These are phyloP conservation scores for Dunckerocampus dactyliophorus DNA, from an alignment of 2,113 vertebrate species.

Conservation along the genomic window DNA sequence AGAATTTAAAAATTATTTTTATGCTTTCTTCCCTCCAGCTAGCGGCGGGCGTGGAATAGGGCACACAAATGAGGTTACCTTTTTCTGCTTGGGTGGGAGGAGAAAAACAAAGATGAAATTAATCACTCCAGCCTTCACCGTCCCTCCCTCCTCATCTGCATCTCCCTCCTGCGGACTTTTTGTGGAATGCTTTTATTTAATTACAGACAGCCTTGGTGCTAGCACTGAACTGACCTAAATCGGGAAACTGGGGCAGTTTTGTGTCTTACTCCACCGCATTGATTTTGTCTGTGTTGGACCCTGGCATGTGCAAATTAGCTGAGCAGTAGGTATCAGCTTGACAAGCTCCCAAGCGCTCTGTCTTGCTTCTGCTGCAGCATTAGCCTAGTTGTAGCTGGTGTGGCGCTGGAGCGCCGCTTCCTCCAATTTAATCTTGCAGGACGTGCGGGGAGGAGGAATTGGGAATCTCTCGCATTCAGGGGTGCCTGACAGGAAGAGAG, in stretches of 20 bases:
- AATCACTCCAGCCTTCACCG: constrained; percentile 35
- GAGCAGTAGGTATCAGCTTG: constrained; percentile 11
- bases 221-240: constrained; percentile 71
- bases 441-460: constrained; percentile 22
- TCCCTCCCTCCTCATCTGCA: constrained; percentile 22
- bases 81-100: constrained; percentile 46
- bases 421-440: constrained; percentile 40
- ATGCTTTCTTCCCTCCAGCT: constrained; percentile 45
- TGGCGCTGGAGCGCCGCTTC: constrained; percentile 10
- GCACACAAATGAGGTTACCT: constrained; percentile 61
- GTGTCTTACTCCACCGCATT: constrained; percentile 60
- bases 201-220: constrained; percentile 61
- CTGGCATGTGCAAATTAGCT: constrained; percentile 51
- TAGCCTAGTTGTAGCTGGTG: constrained; percentile 10
- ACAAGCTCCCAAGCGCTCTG: not conserved
- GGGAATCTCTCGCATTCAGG: constrained; percentile 25
- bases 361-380: constrained; percentile 25
- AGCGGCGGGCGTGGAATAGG: constrained; percentile 34
- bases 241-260: constrained; percentile 62
- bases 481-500: constrained; percentile 25
- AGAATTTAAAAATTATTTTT: constrained; percentile 31
- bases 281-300: constrained; percentile 56
- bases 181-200: constrained; percentile 63
- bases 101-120: constrained; percentile 61
- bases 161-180: constrained; percentile 45